Percentiles rank a stretch among this genome's conserved stretches.
Evolutionary conservation across 1,140 invertebrate species (phyloP).

Genomic region (Brachionus koreanus): DNA sequence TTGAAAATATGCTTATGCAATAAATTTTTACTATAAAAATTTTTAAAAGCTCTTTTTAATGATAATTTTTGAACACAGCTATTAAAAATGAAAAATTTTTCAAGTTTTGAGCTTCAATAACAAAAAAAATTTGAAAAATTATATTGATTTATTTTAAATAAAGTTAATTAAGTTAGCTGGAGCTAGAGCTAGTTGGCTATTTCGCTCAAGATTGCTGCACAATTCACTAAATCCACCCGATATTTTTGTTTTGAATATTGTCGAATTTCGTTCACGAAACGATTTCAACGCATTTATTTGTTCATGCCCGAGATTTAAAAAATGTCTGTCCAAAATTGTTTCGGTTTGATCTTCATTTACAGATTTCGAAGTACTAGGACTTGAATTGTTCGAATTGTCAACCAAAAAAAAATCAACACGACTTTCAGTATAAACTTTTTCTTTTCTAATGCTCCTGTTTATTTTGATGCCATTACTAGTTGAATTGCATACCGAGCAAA

Average conservation of each 20-base stretch:
- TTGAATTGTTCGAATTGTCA: background rate
- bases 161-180: conserved; percentile 10
- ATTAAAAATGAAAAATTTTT: too few species aligned
- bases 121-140: too few species aligned
- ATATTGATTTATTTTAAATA: background rate
- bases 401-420: background rate
- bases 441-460: background rate
- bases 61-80: too few species aligned
- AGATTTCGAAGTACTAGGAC: background rate
- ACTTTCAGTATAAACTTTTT: background rate
- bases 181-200: background rate
- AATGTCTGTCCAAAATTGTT: background rate
- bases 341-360: background rate
- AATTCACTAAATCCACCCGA: background rate
- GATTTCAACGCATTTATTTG: conserved; percentile 5
- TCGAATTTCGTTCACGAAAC: background rate
- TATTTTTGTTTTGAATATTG: background rate
- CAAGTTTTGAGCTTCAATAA: too few species aligned
- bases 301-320: background rate
- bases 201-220: background rate
- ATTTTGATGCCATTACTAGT: background rate
- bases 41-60: too few species aligned
- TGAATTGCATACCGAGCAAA: background rate
- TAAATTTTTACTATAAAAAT: too few species aligned
- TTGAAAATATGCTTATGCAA: too few species aligned